phyloP scores from a whole-genome alignment of 2,113 vertebrate species.

The Theropithecus gelada region DNA sequence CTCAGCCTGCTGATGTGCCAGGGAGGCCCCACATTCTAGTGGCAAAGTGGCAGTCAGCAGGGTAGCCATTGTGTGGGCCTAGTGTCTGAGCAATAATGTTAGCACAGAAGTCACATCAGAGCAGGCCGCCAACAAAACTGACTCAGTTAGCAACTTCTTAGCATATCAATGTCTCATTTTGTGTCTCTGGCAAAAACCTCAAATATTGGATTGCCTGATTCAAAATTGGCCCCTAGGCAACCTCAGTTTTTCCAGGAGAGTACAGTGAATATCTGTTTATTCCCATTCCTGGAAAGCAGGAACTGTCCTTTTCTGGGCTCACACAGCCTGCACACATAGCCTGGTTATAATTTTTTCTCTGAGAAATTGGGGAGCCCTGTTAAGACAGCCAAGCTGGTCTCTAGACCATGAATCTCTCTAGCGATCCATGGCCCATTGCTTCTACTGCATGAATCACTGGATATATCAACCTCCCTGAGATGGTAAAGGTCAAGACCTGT shows the following conservation, averaged over 20 bases:
- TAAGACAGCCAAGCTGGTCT: neutral
- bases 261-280: neutral
- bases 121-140: neutral
- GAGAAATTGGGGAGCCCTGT: neutral
- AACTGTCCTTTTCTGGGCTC: constrained; percentile 36
- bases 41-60: neutral
- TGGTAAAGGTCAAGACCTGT: constrained; percentile 62
- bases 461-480: neutral
- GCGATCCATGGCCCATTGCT: neutral
- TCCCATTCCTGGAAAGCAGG: constrained; percentile 44
- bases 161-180: constrained; percentile 51
- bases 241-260: neutral
- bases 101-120: neutral
- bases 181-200: constrained; percentile 36
- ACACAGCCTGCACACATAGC: neutral
- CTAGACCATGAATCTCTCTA: neutral
- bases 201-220: constrained; percentile 38
- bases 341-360: neutral
- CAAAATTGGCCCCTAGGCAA: constrained; percentile 35
- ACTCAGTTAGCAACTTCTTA: constrained; percentile 49
- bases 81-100: neutral
- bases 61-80: neutral
- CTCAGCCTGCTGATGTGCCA: neutral
- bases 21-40: neutral
- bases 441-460: neutral